Base-by-base conservation (phyloP, 2,888 invertebrate species). In the Xanthostigma xanthostigma region DNA sequence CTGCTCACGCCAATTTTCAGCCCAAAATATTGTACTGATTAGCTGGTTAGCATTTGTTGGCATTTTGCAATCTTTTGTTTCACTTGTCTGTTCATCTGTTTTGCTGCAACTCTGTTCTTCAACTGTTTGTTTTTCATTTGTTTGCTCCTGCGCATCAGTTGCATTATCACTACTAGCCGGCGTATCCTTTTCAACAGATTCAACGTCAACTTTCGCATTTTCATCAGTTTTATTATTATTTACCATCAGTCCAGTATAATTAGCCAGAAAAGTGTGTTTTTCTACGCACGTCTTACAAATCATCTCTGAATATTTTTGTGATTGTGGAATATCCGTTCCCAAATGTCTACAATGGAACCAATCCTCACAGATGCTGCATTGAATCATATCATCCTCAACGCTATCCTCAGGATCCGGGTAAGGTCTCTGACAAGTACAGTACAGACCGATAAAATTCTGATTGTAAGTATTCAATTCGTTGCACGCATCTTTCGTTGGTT, bases 351-450 rank as follows among this genome's bases (percentile, higher is more conserved):
- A 76, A 70, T 98, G 98, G 59, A 82, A 90, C 98, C 98, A 98
- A 66, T 98, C 97, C 65, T 98, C 98, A 66, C 98, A 98, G 47
- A 95, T 71, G 41, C 88, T 74, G 62, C 98, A 98, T 63, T 98
- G 97, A 44, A 95, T 79, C 96, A 97, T 97, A 58, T 89, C 86
- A 68, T 94, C 94, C 47, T 84, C 84, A 37, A 75, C 67, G 5
- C 76, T 72, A 61, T 81, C 79, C 9, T 94, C 92, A 0, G 86
- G 84, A 68, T 97, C 96, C 10, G 97, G 97, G 68, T 96, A 98
- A 0, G 95, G 95, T 48, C 92, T 76, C 39, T 81, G 71, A 64
- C 98, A 99, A 10, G 71, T 79, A 63, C 98, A 98, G 66, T 97
- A 98, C 2, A 85, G 62, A 0, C 96, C 97, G 59, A 77, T 75